These are phyloP conservation scores for Takifugu ocellatus DNA, from an alignment of 2,797 vertebrate genomes.

Conservation along the genomic window DNA sequence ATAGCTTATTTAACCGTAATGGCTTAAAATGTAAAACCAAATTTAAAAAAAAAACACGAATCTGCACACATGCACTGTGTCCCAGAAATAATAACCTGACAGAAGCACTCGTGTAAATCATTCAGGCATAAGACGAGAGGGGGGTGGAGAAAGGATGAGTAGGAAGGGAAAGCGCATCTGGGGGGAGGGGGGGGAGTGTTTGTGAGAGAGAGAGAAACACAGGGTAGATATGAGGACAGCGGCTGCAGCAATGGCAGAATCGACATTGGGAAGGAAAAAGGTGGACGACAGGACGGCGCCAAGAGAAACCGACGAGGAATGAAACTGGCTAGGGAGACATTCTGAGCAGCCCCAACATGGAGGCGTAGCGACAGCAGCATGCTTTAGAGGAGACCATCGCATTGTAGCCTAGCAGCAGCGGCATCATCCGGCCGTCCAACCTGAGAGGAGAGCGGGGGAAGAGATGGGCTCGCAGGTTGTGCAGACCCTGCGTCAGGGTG, in stretches of 20 bases:
- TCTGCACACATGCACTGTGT: too few relatives aligned
- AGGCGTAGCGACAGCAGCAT: conserved; percentile 61
- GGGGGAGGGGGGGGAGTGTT: conserved; percentile 13
- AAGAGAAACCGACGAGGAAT: conserved; percentile 38
- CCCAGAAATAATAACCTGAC: too few relatives aligned
- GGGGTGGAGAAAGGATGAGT: conserved; percentile 17
- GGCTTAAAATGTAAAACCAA: too few relatives aligned
- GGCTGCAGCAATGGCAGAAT: conserved; percentile 43
- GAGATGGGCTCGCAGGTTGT: conserved; percentile 89
- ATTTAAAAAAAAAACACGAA: too few relatives aligned
- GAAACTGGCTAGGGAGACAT: conserved; percentile 39
- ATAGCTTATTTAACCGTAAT: too few relatives aligned
- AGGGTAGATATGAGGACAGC: conserved; percentile 40
- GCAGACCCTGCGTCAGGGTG: conserved; percentile 91
- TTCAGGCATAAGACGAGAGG: conserved; percentile 12
- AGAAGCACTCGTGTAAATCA: conserved; percentile 24
- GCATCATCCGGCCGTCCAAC: conserved; percentile 60
- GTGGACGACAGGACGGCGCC: conserved; percentile 34
- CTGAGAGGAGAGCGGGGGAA: conserved; percentile 46
- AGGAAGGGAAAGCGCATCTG: conserved; percentile 1
- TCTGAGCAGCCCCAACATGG: conserved; percentile 65
- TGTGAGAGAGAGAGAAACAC: conserved; percentile 38
- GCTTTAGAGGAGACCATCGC: conserved; percentile 54
- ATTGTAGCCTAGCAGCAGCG: conserved; percentile 68
- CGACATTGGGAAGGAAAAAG: conserved; percentile 43